These are phyloP conservation scores for Amblyraja radiata DNA, from an alignment of 2,797 vertebrate species.

Conservation along the genomic window DNA sequence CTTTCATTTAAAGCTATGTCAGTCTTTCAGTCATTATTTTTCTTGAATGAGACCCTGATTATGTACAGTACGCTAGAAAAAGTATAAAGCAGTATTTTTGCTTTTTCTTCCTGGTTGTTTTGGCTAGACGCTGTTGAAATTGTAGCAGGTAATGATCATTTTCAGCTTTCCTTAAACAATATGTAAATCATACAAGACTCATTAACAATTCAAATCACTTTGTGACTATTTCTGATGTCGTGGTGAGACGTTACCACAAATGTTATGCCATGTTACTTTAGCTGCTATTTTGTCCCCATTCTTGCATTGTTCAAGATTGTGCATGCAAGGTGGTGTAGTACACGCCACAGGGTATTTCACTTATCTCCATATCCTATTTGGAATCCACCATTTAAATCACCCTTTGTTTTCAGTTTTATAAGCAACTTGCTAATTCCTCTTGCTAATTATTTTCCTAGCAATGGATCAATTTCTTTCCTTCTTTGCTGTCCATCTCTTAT, in stretches of 20 bases:
- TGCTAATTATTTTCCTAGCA: neutral
- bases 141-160: neutral
- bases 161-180: neutral
- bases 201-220: neutral
- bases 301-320: neutral
- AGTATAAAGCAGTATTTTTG: too few relatives aligned
- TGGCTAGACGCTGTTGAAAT: neutral
- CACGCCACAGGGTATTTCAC: neutral
- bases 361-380: neutral
- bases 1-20: neutral
- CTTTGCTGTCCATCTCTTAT: neutral
- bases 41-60: neutral
- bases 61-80: neutral
- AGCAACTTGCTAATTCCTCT: neutral
- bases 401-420: neutral
- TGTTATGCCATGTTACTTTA: neutral
- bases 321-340: neutral
- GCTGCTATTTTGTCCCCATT: neutral
- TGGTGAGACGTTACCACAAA: neutral
- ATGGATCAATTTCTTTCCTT: neutral
- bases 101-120: neutral
- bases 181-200: neutral
- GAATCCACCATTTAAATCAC: neutral
- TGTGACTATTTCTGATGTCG: neutral
- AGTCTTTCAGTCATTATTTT: neutral